These are phyloP conservation scores for Sceloporus undulatus DNA, from an alignment of 2,113 vertebrate genomes.

Conservation along the genomic window DNA sequence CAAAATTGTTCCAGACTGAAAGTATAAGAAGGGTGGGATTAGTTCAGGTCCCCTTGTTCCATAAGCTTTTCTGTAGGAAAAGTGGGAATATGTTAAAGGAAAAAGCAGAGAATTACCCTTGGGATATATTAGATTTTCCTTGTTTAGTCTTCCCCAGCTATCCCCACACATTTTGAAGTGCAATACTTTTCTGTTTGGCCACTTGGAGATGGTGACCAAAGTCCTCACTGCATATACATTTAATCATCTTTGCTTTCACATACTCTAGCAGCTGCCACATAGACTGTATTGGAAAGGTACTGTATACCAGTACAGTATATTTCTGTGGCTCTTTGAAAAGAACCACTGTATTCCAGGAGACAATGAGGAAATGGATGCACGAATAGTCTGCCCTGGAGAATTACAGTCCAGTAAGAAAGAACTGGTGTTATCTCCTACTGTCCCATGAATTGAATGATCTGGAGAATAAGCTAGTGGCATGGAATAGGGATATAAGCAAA, in stretches of 20 bases:
- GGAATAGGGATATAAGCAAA: background rate
- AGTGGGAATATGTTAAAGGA: background rate
- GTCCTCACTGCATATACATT: background rate
- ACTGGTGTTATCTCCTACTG: background rate
- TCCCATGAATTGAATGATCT: background rate
- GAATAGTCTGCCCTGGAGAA: background rate
- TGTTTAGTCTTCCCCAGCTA: background rate
- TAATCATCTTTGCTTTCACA: background rate
- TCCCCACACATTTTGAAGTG: background rate
- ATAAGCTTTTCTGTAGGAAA: background rate
- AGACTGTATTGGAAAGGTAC: background rate
- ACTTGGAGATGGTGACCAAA: background rate
- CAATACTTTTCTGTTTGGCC: background rate
- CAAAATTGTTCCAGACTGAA: background rate
- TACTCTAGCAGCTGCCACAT: background rate
- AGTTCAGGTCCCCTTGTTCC: background rate
- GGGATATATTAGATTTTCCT: background rate
- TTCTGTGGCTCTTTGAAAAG: background rate
- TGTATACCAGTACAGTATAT: background rate
- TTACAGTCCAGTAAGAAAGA: background rate
- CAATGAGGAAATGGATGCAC: background rate
- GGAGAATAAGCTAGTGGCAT: background rate
- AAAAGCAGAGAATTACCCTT: too few relatives aligned
- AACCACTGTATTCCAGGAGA: accelerated
- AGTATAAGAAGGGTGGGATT: background rate